Base-by-base conservation (phyloP, 2,797 vertebrate genomes). In the Delichon dasypus region DNA sequence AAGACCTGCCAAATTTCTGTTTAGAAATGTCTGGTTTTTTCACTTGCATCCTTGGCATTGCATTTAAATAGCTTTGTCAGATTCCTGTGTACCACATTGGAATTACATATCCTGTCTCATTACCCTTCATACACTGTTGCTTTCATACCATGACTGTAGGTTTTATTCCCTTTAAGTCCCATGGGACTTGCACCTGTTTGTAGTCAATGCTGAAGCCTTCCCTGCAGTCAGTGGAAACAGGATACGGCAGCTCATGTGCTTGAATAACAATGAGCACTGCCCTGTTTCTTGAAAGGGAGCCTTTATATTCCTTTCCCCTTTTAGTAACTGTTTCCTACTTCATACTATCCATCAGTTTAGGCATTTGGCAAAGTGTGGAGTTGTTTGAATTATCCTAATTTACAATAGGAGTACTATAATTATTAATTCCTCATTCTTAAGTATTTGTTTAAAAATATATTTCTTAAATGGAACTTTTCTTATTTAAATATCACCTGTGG, bases 161-260 rank as follows among this genome's bases (percentile, higher is more conserved):
- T 94, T 97, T 94, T 95, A 89, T 95, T 96, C 75, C 54, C 48
- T 85, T 89, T 36, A 74, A 78, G 75, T 91, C 89, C 80, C 79
- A 3, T 36, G 87, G 70, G 92, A 84, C 85, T 86, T 94, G 96
- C 94, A 96, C 93, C 94, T 96, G 95, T 93, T 95, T 62, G 78
- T 80, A 89, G 92, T 94, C 92, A 95, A 93, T 92, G 88, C 72
- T 94, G 32, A 85, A 92, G 86, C 90, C 81, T 95, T 90, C 81
- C 77, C 55, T 80, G 65, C 54, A 68, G 64, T 93, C 81, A 85
- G 4, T 84, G 78, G 85, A 72, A 89, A 65, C 96, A 95, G 96
- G 95, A 97, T 95, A 54, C 2, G 2, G 78, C 50, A 68, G 21
- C 84, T 92, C 34, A 51, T 61, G 84, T 62, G 34, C 92, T 57